Percentiles rank a stretch among this genome's conserved stretches.
Evolutionary conservation across 2,888 invertebrate species (phyloP).

Genomic region (Eupithecia vulgata): DNA sequence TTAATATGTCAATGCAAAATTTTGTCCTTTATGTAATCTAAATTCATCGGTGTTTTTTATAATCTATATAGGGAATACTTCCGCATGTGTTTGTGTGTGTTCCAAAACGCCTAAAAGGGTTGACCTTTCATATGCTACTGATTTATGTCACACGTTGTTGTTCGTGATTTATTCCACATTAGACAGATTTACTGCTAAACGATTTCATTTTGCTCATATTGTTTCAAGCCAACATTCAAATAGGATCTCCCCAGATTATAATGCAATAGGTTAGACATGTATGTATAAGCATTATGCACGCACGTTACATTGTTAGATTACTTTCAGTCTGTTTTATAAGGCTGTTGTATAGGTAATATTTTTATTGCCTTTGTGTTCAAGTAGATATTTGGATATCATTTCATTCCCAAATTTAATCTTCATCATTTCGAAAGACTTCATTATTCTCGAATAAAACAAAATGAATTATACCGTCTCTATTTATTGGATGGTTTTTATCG

Average conservation of each 20-base stretch:
- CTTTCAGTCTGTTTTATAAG: neutral
- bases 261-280: neutral
- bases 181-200: constrained; percentile 28
- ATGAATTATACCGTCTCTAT: constrained; percentile 1
- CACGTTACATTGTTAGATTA: neutral
- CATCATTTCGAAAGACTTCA: neutral
- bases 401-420: neutral
- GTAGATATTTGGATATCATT: neutral
- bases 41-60: constrained; percentile 2
- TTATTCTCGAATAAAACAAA: constrained; percentile 13
- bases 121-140: constrained; percentile 33
- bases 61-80: neutral
- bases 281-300: neutral
- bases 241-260: neutral
- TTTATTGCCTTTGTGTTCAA: neutral
- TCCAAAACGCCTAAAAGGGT: constrained; percentile 32
- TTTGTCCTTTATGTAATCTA: neutral
- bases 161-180: constrained; percentile 25
- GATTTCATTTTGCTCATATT: constrained; percentile 15
- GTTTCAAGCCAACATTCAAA: constrained; percentile 2
- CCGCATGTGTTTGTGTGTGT: constrained; percentile 5
- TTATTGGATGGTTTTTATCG: constrained; percentile 44
- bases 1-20: neutral
- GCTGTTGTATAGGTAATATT: neutral
- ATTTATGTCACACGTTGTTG: constrained; percentile 18